Evolutionary conservation across 2,888 invertebrate genomes (phyloP), one percentile per base, ranked within the genome.

Genomic region (Netelia fuscicornis): DNA sequence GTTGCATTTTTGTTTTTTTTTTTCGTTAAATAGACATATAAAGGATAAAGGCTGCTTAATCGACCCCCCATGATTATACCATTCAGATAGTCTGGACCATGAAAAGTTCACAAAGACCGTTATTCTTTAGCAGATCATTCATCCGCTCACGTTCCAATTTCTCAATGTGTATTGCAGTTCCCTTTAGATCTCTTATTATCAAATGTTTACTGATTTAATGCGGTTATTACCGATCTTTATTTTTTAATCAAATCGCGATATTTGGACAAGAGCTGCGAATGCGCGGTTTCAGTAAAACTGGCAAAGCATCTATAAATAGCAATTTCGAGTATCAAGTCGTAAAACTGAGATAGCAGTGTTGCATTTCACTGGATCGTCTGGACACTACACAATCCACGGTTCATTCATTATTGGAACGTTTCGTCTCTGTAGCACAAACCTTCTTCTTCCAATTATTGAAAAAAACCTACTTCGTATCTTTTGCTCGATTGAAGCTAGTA

Each of bases 51-150:
- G 74, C 79, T 82, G 75, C 20, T 76, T 79, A 85, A 80, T 62
- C 67, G 76, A 71, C 64, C 76, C 67, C 76, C 58, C 80, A 20
- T 77, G 76, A 78, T 83, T 84, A 86, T 87, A 83, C 30, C 75
- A 48, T 65, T 84, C 48, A 70, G 65, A 79, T 79, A 74, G 71
- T 70, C 79, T 85, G 83, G 52, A 83, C 84, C 84, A 86, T 87
- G 81, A 83, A 86, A 78, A 79, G 74, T 78, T 87, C 78, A 78
- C 74, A 74, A 82, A 74, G 75, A 83, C 80, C 58, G 70, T 81
- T 68, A 82, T 65, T 65, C 64, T 72, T 79, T 82, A 81, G 58
- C 72, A 78, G 48, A 68, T 54, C 65, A 78, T 87, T 74, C 71
- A 44, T 78, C 17, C 58, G 52, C 54, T 30, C 23, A 82, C 54